These are phyloP conservation scores for Nomada ruficornis DNA, from an alignment of 2,888 invertebrate species.

Conservation along the genomic window DNA sequence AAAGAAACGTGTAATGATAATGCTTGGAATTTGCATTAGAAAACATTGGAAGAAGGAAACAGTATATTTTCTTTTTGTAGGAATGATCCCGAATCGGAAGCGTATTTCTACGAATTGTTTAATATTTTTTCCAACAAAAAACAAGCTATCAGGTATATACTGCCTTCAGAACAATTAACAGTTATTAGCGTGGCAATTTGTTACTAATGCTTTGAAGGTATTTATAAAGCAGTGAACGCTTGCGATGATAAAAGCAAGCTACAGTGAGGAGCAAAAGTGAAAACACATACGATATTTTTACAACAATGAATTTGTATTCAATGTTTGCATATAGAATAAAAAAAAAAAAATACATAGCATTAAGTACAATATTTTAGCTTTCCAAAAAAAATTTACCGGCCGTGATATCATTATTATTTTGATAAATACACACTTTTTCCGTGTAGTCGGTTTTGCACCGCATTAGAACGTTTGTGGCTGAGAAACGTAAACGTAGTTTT, in stretches of 20 bases:
- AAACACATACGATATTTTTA: too few relatives aligned
- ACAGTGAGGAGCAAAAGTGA: too few relatives aligned
- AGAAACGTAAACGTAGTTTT: too few relatives aligned
- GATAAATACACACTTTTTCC: too few relatives aligned
- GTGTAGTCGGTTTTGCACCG: too few relatives aligned
- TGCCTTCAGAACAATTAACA: background rate
- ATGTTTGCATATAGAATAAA: too few relatives aligned
- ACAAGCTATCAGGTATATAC: slow-evolving; percentile 28
- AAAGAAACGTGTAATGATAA: slow-evolving; percentile 43
- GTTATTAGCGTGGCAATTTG: background rate
- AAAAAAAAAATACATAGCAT: too few relatives aligned
- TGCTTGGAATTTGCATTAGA: slow-evolving; percentile 3
- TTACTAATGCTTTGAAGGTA: background rate
- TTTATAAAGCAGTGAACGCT: background rate
- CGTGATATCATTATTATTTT: too few relatives aligned
- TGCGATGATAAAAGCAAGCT: background rate
- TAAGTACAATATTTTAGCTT: too few relatives aligned
- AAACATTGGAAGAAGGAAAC: background rate
- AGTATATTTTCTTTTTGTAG: slow-evolving; percentile 65
- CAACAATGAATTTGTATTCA: too few relatives aligned
- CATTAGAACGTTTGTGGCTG: too few relatives aligned
- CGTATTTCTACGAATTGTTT: slow-evolving; percentile 80
- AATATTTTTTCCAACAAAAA: slow-evolving; percentile 74
- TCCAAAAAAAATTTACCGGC: too few relatives aligned
- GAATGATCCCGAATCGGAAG: slow-evolving; percentile 78